Evolutionary conservation across 2,113 vertebrate genomes (phyloP), one percentile per base, ranked within the genome.

Genomic region (Oenanthe oenanthe): DNA sequence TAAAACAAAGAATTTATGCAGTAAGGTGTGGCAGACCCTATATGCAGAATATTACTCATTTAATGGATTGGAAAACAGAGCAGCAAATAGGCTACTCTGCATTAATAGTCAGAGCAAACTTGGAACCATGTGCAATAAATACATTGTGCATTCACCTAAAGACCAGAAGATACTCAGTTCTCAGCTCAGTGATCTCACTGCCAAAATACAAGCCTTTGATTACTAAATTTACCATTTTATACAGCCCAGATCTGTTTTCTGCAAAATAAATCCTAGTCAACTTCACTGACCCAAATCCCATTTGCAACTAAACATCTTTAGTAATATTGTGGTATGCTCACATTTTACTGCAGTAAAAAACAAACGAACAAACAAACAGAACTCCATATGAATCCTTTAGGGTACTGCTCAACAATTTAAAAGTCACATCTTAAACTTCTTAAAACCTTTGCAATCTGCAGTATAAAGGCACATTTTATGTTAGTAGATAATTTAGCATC

Each of bases 1-100:
- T 97, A 97, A 98, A 97, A 97, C 98, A 98, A 98, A 98, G 98
- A 98, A 97, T 97, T 81, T 97, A 96, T 97, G 97, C 96, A 97
- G 94, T 97, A 98, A 98, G 98, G 98, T 98, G 98, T 97, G 98
- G 96, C 97, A 97, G 56, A 74, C 93, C 97, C 96, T 97, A 98
- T 96, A 97, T 65, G n/a, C 34, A 84, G 83, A 88, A 86, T 58
- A 93, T 84, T 77, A 95, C 86, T 95, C 45, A 92, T 93, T 82
- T 78, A 93, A 94, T 88, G 82, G 88, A 61, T 91, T 87, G 91
- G 62, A 95, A 96, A 95, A 73, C 73, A 94, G 83, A 92, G 71
- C 83, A 92, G 93, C 95, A 96, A 96, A 87, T 12, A 61, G 74
- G 56, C 81, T 75, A 61, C 88, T 96, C 88, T 92, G 61, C 57